These are phyloP conservation scores for Sebastes diaconus DNA, from an alignment of 2,797 vertebrate species.

Conservation along the genomic window DNA sequence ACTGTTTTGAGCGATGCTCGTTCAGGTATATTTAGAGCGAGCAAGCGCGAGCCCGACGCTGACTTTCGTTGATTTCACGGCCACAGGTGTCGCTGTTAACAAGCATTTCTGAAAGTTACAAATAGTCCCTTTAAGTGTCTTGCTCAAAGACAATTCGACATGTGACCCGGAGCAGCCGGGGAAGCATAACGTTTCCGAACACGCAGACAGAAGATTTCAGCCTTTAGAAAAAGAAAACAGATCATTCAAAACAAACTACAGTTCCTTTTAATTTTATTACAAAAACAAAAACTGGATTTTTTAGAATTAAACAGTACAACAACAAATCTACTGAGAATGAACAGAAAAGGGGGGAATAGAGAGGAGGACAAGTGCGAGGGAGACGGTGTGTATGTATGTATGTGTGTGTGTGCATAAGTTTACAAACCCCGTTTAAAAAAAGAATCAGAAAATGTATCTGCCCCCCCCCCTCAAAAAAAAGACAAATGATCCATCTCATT, in stretches of 20 bases:
- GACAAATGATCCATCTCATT: slow-evolving; percentile 3
- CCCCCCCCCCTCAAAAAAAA: not conserved
- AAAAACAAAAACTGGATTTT: slow-evolving; percentile 74
- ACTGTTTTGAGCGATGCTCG: too few species aligned
- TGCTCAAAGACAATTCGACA: too few species aligned
- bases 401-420: slow-evolving; percentile 40
- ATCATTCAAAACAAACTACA: slow-evolving; percentile 47
- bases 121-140: too few species aligned
- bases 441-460: slow-evolving; percentile 38
- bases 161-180: too few species aligned
- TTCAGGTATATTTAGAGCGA: too few species aligned
- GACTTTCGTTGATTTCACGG: too few species aligned
- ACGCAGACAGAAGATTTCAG: not conserved
- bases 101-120: too few species aligned
- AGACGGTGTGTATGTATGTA: slow-evolving; percentile 32
- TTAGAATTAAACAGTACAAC: slow-evolving; percentile 79
- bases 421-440: slow-evolving; percentile 62
- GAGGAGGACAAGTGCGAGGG: slow-evolving; percentile 50
- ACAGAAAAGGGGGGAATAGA: slow-evolving; percentile 36
- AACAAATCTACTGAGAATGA: slow-evolving; percentile 72
- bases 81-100: too few species aligned
- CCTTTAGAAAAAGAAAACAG: not conserved
- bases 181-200: not conserved
- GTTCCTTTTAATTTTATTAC: slow-evolving; percentile 83
- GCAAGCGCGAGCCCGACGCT: too few species aligned